Percentiles rank a stretch among this genome's conserved stretches.
phyloP scores from a whole-genome alignment of 2,113 vertebrate species.

The Psittacara wagleri region DNA sequence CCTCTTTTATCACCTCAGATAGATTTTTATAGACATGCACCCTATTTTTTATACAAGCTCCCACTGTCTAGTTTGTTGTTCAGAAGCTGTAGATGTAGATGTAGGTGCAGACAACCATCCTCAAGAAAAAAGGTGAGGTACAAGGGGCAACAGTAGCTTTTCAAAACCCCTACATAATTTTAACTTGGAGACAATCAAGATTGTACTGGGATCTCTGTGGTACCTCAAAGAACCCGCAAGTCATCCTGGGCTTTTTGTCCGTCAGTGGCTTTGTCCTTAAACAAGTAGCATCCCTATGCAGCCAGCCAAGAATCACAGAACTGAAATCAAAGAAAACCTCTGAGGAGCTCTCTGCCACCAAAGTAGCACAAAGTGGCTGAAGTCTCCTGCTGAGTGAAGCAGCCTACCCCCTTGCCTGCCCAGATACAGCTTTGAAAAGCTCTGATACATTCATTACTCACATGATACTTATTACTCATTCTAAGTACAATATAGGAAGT shows the following conservation, averaged over 20 bases:
- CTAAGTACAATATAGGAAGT: constrained; percentile 1
- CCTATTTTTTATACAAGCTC: background rate
- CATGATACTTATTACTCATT: background rate
- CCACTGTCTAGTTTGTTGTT: background rate
- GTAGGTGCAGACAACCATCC: background rate
- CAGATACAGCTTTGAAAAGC: background rate
- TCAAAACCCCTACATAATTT: background rate
- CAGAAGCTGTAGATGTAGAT: background rate
- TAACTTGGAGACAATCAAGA: background rate
- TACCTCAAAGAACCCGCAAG: background rate
- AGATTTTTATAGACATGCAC: background rate
- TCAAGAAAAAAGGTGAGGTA: background rate
- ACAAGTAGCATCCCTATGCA: background rate
- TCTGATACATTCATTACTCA: background rate
- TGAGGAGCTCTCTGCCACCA: background rate
- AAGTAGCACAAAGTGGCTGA: background rate
- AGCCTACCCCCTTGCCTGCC: background rate
- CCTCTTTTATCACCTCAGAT: constrained; percentile 20
- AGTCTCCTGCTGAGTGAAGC: background rate
- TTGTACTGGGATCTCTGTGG: background rate
- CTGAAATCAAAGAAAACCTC: background rate
- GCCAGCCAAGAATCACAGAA: background rate
- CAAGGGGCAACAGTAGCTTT: background rate
- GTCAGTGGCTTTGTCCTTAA: background rate
- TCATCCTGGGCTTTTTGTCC: background rate